Evolutionary conservation across 2,113 vertebrate species (phyloP), one percentile per base, ranked within the genome.

Genomic region (Xiphophorus maculatus): DNA sequence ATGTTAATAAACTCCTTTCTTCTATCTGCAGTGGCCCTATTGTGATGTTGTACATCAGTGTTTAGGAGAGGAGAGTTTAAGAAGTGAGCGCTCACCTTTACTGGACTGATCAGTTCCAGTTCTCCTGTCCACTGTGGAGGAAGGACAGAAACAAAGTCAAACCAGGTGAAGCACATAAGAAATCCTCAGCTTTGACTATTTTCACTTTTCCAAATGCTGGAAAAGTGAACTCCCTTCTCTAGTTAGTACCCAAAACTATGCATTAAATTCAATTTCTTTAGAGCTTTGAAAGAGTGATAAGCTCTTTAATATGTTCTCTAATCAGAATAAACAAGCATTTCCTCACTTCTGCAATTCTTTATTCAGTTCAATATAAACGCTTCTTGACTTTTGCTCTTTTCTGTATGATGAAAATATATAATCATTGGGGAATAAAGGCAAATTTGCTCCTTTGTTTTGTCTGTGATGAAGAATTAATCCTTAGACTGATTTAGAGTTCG

Each of bases 51-150:
- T 2, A 37, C 35, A 37, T 37, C 10, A 11, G 10, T 11, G 35
- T 37, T 0, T 37, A 11, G 35, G 12, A 37, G 10, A 37, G 10
- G 35, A 37, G 35, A 37, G 35, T 12, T 35, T 60, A 1, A 32
- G 8, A 63, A 12, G 44, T 10, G 6, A 71, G 30, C 42, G 74
- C 86, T 84, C 74, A 95, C 94, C 85, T 69, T 58, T 19, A 14
- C 73, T 73, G n/a, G 11, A n/a, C 42, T n/a, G 72, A 83, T 93
- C 93, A 94, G 73, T 92, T 95, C 96, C 95, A 96, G 93, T 85
- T 94, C 77, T 95, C 95, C 90, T 95, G 89, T 87, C 95, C 92
- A 73, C 95, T 95, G 87, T 28, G 69, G 1, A 90, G 61, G 37
- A 66, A 80, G 73, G 82, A 33, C 74, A 65, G 69, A 15, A 60